phyloP scores from a whole-genome alignment of 2,888 invertebrate genomes.

The Harpalus rubripes region DNA sequence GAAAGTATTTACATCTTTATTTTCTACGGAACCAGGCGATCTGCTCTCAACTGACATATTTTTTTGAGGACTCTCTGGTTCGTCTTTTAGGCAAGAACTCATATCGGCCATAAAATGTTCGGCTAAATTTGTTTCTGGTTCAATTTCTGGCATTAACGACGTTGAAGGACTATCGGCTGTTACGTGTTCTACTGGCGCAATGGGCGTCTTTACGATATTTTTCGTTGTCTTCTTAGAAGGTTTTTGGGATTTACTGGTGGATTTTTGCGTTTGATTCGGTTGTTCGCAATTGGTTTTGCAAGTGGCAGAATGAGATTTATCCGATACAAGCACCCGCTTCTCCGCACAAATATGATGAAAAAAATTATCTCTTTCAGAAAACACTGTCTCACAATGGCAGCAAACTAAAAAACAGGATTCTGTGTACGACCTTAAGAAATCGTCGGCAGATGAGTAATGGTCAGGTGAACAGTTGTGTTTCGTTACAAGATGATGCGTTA shows the following conservation, averaged over 20 bases:
- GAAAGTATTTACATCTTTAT: conserved; percentile 45
- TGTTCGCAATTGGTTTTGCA: conserved; percentile 55
- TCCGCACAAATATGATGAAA: conserved; percentile 84
- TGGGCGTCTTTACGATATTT: conserved; percentile 28
- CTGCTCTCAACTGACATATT: background rate
- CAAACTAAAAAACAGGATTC: conserved; percentile 89
- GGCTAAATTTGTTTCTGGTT: conserved; percentile 42
- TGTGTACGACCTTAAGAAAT: conserved; percentile 83
- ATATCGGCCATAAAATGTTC: conserved; percentile 54
- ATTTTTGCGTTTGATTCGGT: conserved; percentile 56
- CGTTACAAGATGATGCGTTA: conserved; percentile 87
- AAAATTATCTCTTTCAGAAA: conserved; percentile 87
- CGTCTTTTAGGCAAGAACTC: conserved; percentile 27
- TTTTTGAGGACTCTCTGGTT: conserved; percentile 36
- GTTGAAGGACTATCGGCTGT: conserved; percentile 62
- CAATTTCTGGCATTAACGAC: conserved; percentile 42
- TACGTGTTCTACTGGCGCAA: conserved; percentile 52
- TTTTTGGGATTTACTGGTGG: conserved; percentile 60
- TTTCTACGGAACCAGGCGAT: conserved; percentile 46
- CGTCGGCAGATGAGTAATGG: conserved; percentile 83
- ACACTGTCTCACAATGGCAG: conserved; percentile 89
- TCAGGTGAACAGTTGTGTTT: conserved; percentile 89
- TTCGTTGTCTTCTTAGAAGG: conserved; percentile 40
- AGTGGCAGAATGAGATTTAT: conserved; percentile 49
- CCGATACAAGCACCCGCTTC: conserved; percentile 66